Evolutionary conservation across 2,888 invertebrate species (phyloP), one percentile per base, ranked within the genome.

Genomic region (Cyaniris semiargus): DNA sequence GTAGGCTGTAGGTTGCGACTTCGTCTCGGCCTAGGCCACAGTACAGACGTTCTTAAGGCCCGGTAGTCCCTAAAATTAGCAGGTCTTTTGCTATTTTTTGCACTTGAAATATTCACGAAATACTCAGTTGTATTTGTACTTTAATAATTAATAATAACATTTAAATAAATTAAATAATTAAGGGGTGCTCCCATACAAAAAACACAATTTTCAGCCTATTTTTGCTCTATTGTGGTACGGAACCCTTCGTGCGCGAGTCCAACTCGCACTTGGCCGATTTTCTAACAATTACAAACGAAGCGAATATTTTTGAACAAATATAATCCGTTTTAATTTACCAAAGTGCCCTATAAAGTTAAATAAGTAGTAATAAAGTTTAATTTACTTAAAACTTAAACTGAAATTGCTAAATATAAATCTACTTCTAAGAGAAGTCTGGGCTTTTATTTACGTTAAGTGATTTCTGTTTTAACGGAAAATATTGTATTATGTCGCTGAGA

Each of bases 271-370:
- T n/a, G n/a, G n/a, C n/a, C n/a, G n/a, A n/a, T n/a, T 58, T 58
- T 21, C 58, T 58, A 23, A 23, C 23, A 31, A 66, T 27, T 66
- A 15, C 27, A 66, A 27, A 15, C 23, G 13, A 23, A 60, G 23
- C 60, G 13, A 23, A 60, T 18, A 15, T 66, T 66, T 56, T 66
- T 31, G 15, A 66, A 27, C 23, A 66, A 66, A 66, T 66, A 18
- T 66, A 66, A 31, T 66, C 66, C 66, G 66, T 31, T 66, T 71
- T 38, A n/a, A 71, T 38, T 71, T 38, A 38, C 21, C 13, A 71
- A 71, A 71, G 34, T 71, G 38, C 38, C 38, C 71, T 71, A 71
- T 71, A 71, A 71, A 71, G 71, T 71, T 71, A 38, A 71, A 71
- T 71, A 71, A 66, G 66, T 31, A 66, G 66, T 66, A 31, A 34